A percentile compares a stretch with the other conserved stretches of the same genome.
These are phyloP conservation scores for Silurus asotus DNA, from an alignment of 2,113 vertebrate genomes.

Conservation along the genomic window DNA sequence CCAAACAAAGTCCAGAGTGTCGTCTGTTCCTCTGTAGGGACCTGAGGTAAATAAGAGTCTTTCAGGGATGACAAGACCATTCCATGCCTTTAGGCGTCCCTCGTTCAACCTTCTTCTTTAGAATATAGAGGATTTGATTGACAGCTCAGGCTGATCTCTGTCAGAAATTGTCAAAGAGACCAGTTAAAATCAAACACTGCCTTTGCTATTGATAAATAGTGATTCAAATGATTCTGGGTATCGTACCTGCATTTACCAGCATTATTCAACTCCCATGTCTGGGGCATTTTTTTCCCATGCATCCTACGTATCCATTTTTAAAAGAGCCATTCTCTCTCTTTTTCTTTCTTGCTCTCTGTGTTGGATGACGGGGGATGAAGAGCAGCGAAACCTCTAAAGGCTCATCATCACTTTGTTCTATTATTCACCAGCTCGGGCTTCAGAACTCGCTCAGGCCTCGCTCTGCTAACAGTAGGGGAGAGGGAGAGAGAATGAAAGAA, in stretches of 20 bases:
- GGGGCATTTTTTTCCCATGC: slow-evolving; percentile 30
- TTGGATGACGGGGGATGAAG: slow-evolving; percentile 65
- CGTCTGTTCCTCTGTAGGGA: slow-evolving; percentile 60
- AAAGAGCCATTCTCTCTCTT: slow-evolving; percentile 16
- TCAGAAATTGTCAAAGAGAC: neutral
- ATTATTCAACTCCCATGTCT: neutral
- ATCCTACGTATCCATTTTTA: slow-evolving; percentile 7
- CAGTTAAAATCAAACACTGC: neutral
- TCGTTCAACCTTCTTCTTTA: slow-evolving; percentile 17
- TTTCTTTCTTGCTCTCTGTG: slow-evolving; percentile 46
- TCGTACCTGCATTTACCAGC: neutral
- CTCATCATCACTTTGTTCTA: slow-evolving; percentile 79
- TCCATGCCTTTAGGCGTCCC: slow-evolving; percentile 30
- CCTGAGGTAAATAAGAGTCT: slow-evolving; percentile 28
- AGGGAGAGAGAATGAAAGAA: slow-evolving; percentile 3
- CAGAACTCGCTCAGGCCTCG: slow-evolving; percentile 72
- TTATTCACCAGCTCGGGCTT: slow-evolving; percentile 79
- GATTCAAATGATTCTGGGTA: neutral
- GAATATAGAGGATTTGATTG: slow-evolving; percentile 26
- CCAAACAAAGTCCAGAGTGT: slow-evolving; percentile 69
- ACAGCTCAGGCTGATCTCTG: slow-evolving; percentile 22
- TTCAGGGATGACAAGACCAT: slow-evolving; percentile 53
- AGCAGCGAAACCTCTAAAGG: slow-evolving; percentile 74
- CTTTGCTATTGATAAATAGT: neutral
- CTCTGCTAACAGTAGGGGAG: slow-evolving; percentile 64